Conservation (phyloP, 2,113 vertebrate genomes). For the Paramormyrops kingsleyae region DNA sequence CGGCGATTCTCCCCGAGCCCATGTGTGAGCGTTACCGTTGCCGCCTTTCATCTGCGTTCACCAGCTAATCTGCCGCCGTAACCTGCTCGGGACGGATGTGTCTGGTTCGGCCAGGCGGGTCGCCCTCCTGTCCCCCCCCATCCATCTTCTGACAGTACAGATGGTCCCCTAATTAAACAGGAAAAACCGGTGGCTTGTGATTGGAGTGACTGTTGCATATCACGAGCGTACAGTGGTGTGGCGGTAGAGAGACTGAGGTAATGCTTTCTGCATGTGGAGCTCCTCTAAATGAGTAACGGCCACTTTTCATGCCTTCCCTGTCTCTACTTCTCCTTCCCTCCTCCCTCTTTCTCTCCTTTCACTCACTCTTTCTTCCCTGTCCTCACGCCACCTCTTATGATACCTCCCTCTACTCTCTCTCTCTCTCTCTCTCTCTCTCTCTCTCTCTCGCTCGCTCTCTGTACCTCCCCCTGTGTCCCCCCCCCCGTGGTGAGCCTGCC, state of each 20-base stretch:
- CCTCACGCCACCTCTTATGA: not conserved
- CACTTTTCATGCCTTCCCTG: not conserved
- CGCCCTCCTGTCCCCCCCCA: not conserved
- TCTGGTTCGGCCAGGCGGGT: not conserved
- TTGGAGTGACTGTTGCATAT: not conserved
- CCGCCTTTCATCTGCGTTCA: not conserved
- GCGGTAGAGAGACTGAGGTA: not conserved
- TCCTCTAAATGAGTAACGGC: slow-evolving; percentile 26
- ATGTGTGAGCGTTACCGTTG: not conserved
- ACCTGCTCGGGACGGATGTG: not conserved
- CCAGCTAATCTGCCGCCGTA: not conserved
- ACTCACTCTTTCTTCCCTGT: not conserved
- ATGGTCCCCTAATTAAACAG: not conserved
- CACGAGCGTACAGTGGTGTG: not conserved
- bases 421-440: not conserved
- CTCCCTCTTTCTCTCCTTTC: slow-evolving; percentile 21
- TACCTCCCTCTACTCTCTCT: not conserved
- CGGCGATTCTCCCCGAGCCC: not conserved
- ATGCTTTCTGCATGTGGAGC: slow-evolving; percentile 17
- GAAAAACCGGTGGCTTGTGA: not conserved
- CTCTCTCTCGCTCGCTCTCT: not conserved
- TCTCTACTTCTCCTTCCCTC: not conserved
- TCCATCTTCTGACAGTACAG: not conserved
- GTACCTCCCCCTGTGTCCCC: not conserved
- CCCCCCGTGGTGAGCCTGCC: not conserved